Base-by-base conservation (phyloP, 2,113 vertebrate genomes). In the Garra rufa region DNA sequence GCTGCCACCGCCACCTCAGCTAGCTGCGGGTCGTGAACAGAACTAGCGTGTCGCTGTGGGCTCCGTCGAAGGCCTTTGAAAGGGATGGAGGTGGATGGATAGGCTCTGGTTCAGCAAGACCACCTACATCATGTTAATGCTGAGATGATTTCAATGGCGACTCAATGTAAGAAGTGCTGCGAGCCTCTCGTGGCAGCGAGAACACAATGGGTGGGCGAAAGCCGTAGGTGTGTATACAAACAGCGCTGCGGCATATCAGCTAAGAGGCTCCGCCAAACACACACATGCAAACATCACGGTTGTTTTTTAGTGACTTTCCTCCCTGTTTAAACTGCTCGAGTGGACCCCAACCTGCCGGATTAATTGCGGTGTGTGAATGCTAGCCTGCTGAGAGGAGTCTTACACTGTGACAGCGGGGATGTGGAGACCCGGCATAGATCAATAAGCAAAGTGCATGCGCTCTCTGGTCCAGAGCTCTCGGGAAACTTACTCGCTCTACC, bases 401-500 rank as follows among this genome's bases (percentile, higher is more conserved):
- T 43, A 44, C 82, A 81, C 59, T 71, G 76, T 41, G 28, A 69
- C 74, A 84, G 70, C 84, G 61, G 79, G 52, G 71, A 55, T 48
- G 80, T 46, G 6, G 73, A 79, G 86, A 67, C 79, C 82, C 55
- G 70, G 65, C 69, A 69, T 65, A 86, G 81, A 86, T 88, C 85
- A 71, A 82, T 85, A 86, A 83, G 46, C 74, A n/a, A 50, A 71
- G 46, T 67, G 43, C 48, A 30, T 63, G 52, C 17, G 69, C 46
- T 79, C 48, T 30, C 38, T 1, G 41, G 9, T 55, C 24, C 28
- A 76, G 52, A 81, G 43, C 11, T 77, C 50, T 14, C 28, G 14
- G 61, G 19, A 65, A 76, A 63, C 77, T 79, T 84, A 81, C 34
- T 28, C n/a, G 28, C 65, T 81, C 77, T 73, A 9, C 74, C 4